Conservation (phyloP, 2,888 invertebrate genomes). For the Aleiodes leptofemur region DNA sequence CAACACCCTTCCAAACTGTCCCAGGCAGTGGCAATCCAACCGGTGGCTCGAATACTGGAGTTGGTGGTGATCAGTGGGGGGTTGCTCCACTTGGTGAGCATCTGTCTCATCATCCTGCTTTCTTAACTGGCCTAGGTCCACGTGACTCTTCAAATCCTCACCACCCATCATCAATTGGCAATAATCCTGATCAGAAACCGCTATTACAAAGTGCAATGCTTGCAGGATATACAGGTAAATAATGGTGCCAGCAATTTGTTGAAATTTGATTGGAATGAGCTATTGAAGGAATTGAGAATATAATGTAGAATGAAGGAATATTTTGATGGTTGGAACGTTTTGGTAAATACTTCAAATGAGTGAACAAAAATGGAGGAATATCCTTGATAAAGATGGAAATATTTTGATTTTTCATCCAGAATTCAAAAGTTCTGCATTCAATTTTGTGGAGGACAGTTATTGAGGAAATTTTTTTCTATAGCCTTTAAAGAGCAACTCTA, state of each 20-base stretch:
- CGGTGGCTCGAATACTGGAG: slow-evolving; percentile 64
- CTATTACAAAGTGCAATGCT: slow-evolving; percentile 78
- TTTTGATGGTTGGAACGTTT: too few species aligned
- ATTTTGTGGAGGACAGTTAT: too few species aligned
- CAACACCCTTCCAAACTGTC: slow-evolving; percentile 85
- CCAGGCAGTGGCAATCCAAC: slow-evolving; percentile 79
- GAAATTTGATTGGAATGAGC: too few species aligned
- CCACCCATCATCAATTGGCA: slow-evolving; percentile 70
- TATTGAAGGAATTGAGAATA: too few species aligned
- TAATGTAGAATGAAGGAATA: too few species aligned
- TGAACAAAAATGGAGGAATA: too few species aligned
- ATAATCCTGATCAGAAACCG: slow-evolving; percentile 77
- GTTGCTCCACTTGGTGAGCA: slow-evolving; percentile 74
- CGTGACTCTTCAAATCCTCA: slow-evolving; percentile 71
- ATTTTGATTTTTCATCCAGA: too few species aligned
- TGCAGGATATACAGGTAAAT: slow-evolving; percentile 76
- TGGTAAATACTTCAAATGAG: too few species aligned
- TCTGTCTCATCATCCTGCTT: slow-evolving; percentile 78
- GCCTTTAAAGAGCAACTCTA: too few species aligned
- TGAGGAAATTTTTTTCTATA: too few species aligned
- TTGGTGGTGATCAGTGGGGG: slow-evolving; percentile 77
- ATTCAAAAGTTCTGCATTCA: neutral
- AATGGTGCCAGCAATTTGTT: slow-evolving; percentile 9
- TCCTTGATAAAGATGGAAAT: too few species aligned
- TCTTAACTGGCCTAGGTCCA: slow-evolving; percentile 74